These are phyloP conservation scores for Pseudorectes ferrugineus DNA, from an alignment of 2,113 vertebrate species.

Conservation along the genomic window DNA sequence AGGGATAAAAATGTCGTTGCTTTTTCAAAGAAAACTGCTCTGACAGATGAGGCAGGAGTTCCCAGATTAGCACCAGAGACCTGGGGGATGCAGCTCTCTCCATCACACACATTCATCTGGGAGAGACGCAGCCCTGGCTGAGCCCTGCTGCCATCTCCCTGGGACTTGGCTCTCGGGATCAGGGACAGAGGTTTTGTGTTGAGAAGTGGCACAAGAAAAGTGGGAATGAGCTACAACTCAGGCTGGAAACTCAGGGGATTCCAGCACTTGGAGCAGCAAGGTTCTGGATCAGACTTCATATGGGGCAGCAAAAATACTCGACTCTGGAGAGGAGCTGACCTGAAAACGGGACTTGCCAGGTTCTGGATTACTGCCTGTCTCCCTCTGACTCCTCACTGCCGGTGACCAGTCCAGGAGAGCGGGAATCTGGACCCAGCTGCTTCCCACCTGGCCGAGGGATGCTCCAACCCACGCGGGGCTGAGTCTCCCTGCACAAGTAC, in stretches of 20 bases:
- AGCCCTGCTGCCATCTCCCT: not conserved
- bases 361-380: rapidly evolving
- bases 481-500: constrained; percentile 47
- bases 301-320: not conserved
- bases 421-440: not conserved
- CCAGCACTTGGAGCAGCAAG: not conserved
- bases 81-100: not conserved
- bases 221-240: not conserved
- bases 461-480: constrained; percentile 20
- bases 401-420: not conserved
- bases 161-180: not conserved
- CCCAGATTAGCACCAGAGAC: not conserved
- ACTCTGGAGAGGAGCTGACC: not conserved
- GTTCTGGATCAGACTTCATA: not conserved
- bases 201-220: not conserved
- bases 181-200: not conserved
- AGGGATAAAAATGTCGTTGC: not conserved
- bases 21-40: not conserved
- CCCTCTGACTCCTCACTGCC: not conserved
- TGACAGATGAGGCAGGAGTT: not conserved
- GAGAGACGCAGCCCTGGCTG: not conserved
- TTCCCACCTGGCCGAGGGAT: not conserved
- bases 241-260: not conserved
- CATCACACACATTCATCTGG: not conserved
- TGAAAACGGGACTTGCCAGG: rapidly evolving